These are phyloP conservation scores for Dorcus hopei DNA, from an alignment of 2,888 invertebrate species.

Conservation along the genomic window DNA sequence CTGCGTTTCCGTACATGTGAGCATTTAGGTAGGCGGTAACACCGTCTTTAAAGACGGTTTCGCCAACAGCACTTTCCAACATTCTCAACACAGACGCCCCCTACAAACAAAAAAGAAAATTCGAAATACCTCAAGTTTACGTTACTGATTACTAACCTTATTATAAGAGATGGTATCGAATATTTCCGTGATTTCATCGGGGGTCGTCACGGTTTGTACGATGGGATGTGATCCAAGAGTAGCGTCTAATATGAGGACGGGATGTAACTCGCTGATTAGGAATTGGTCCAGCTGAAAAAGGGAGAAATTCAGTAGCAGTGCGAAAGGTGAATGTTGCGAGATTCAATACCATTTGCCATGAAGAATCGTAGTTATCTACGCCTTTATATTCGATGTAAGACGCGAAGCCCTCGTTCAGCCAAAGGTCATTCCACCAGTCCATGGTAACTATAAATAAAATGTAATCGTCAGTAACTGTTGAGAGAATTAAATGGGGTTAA, in stretches of 20 bases:
- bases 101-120: conserved; percentile 44
- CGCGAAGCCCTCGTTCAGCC: conserved; percentile 94
- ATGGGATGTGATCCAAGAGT: conserved; percentile 87
- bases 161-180: conserved; percentile 90
- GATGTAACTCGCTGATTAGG: conserved; percentile 66
- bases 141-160: conserved; percentile 58
- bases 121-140: too few species aligned
- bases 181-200: conserved; percentile 86
- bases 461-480: not conserved
- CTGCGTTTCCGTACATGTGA: conserved; percentile 70
- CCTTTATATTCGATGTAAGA: conserved; percentile 84
- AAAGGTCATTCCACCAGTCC: conserved; percentile 91
- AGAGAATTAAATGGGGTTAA: not conserved
- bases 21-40: conserved; percentile 72
- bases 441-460: conserved; percentile 68
- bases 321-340: too few species aligned
- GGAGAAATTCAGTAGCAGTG: not conserved
- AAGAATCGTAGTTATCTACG: conserved; percentile 64
- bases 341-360: conserved; percentile 73
- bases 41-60: conserved; percentile 67
- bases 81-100: conserved; percentile 86
- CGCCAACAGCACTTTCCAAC: conserved; percentile 78
- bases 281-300: conserved; percentile 72
- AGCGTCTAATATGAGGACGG: conserved; percentile 72
- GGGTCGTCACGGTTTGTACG: conserved; percentile 77